phyloP scores from a whole-genome alignment of 2,888 invertebrate genomes.

The Drosophila conformis region DNA sequence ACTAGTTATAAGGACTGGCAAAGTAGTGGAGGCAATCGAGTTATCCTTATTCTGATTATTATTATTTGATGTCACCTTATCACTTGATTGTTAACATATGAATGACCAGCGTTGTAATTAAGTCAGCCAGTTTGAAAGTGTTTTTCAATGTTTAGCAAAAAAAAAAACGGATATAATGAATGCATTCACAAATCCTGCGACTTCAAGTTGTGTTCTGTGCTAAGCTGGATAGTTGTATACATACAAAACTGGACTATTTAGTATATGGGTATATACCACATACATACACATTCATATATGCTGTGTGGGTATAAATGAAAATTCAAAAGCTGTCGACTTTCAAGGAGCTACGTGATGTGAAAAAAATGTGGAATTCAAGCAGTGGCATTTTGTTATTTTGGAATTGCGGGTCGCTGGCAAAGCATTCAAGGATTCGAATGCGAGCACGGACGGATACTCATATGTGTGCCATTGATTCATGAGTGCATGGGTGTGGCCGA shows the following conservation, averaged over 20 bases:
- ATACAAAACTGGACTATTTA: background rate
- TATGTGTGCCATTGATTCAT: constrained; percentile 78
- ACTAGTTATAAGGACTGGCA: no score
- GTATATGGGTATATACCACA: background rate
- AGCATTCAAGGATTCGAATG: constrained; percentile 45
- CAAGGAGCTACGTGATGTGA: constrained; percentile 48
- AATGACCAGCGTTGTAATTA: background rate
- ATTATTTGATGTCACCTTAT: background rate
- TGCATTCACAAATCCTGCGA: background rate
- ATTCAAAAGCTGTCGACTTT: constrained; percentile 36
- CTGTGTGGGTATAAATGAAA: background rate
- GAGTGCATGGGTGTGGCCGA: constrained; percentile 52
- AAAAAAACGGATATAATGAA: background rate
- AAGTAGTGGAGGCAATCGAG: no score
- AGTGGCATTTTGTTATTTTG: constrained; percentile 58
- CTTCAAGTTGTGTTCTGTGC: background rate
- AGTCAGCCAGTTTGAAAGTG: background rate
- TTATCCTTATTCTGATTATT: no score
- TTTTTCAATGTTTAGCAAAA: background rate
- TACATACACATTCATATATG: background rate
- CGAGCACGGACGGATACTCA: constrained; percentile 36
- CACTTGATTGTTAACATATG: background rate
- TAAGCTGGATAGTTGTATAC: background rate
- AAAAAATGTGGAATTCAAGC: constrained; percentile 50
- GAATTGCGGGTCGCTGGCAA: constrained; percentile 43